Evolutionary conservation across 2,888 invertebrate genomes (phyloP), one percentile per base, ranked within the genome.

Genomic region (Proisotoma minuta): DNA sequence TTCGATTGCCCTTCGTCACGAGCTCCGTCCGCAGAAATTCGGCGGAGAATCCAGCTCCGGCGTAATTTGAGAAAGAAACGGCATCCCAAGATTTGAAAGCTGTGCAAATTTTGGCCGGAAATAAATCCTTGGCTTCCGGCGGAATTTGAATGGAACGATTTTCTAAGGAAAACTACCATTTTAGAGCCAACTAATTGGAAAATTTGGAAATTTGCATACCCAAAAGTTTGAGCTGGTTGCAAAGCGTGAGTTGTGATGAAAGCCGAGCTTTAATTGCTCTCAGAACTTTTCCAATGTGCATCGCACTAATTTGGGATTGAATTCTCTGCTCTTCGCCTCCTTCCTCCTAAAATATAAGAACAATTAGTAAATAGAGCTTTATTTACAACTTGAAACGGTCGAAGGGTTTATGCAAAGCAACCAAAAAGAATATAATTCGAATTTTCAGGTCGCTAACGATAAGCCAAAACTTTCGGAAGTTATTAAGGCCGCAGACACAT

Each of bases 231-330:
- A 95, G 82, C 77, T 94, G 93, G 66, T 83, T 84, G 75, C 89
- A 87, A 24, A 95, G 80, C 61, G 85, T 84, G 39, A 89, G 80
- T 74, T 94, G 83, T 0, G 89, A 85, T 70, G 84, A 84, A 67
- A 93, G 82, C 29, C 93, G 83, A 69, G 83, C 84, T 71, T 86
- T 85, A 54, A 94, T 82, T 47, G 85, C 84, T 71, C 84, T 84
- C 62, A 95, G 82, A 2, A 90, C 86, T 70, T 83, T 84, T 75
- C 91, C 89, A 58, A 92, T 87, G 73, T 84, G 86, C 50, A 84
- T 83, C 67, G 82, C 82, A 57, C 81, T 81, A 34, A 82, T 74
- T 70, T 80, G n/a, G n/a, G n/a, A n/a, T n/a, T n/a, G n/a, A n/a
- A n/a, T n/a, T n/a, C n/a, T n/a, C n/a, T n/a, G n/a, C n/a, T n/a